Evolutionary conservation across 2,113 vertebrate genomes (phyloP).

Genomic region (Trematomus loennbergii): DNA sequence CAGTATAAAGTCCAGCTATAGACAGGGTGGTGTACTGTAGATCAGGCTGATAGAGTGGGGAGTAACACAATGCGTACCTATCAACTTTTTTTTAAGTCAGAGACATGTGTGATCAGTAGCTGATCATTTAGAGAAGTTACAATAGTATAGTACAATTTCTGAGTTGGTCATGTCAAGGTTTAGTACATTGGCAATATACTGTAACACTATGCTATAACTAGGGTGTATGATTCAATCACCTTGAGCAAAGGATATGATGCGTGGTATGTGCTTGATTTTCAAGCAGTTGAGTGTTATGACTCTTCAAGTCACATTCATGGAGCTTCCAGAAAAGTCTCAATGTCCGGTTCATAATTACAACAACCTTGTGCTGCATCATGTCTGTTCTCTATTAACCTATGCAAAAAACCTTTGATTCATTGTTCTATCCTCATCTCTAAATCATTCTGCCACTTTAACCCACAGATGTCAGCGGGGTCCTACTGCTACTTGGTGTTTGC

Average conservation of each 20-base stretch:
- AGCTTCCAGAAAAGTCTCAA: neutral
- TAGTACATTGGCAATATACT: neutral
- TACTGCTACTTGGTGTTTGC: slow-evolving; percentile 93
- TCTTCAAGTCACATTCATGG: neutral
- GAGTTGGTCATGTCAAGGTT: no score
- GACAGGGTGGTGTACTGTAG: neutral
- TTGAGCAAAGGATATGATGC: neutral
- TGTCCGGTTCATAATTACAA: neutral
- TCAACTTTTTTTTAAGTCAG: no score
- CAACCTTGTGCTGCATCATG: neutral
- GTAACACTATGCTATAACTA: neutral
- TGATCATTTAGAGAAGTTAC: no score
- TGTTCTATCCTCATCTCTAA: no score
- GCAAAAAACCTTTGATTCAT: no score
- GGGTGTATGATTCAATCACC: neutral
- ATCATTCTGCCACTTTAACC: neutral
- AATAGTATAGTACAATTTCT: no score
- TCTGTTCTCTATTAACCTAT: neutral
- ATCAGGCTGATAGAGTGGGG: neutral
- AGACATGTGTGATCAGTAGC: no score
- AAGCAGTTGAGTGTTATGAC: neutral
- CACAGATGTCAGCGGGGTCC: slow-evolving; percentile 87
- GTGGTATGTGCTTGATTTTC: neutral
- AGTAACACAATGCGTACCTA: neutral
- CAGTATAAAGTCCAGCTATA: no score